Conservation (phyloP, 2,888 invertebrate genomes). For the Lathronympha strigana region DNA sequence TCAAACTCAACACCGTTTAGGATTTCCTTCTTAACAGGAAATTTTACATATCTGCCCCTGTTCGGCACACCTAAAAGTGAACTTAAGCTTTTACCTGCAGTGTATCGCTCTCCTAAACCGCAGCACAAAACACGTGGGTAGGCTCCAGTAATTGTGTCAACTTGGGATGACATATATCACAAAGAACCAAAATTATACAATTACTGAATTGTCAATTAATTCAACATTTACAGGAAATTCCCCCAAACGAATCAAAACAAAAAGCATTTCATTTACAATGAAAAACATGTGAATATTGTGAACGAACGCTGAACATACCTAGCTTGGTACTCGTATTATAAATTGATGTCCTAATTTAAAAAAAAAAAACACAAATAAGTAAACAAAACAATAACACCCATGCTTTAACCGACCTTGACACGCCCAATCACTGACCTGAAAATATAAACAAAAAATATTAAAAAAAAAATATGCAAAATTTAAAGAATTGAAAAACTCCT, state of each 20-base stretch:
- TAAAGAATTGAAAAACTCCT: too few species aligned
- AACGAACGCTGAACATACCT: too few species aligned
- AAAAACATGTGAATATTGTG: too few species aligned
- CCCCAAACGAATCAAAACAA: not conserved
- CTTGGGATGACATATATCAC: slow-evolving; percentile 12
- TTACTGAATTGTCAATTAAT: not conserved
- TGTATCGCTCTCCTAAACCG: slow-evolving; percentile 8
- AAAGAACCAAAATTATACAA: slow-evolving; percentile 15
- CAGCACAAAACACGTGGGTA: slow-evolving; percentile 27
- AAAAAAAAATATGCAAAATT: too few species aligned
- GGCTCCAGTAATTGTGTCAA: slow-evolving; percentile 39
- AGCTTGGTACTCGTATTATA: too few species aligned
- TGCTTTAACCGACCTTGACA: slow-evolving; percentile 60
- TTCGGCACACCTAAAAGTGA: not conserved
- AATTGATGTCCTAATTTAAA: too few species aligned
- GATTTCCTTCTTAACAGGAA: too few species aligned
- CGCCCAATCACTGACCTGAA: slow-evolving; percentile 59
- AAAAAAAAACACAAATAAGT: not conserved
- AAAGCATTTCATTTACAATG: too few species aligned
- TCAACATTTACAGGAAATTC: not conserved
- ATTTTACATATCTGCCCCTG: not conserved
- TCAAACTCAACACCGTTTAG: too few species aligned
- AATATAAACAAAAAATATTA: slow-evolving; percentile 49
- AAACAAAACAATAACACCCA: slow-evolving; percentile 42
- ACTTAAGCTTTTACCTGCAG: too few species aligned